These are phyloP conservation scores for Tachina lurida DNA, from an alignment of 2,888 invertebrate species.

Conservation along the genomic window DNA sequence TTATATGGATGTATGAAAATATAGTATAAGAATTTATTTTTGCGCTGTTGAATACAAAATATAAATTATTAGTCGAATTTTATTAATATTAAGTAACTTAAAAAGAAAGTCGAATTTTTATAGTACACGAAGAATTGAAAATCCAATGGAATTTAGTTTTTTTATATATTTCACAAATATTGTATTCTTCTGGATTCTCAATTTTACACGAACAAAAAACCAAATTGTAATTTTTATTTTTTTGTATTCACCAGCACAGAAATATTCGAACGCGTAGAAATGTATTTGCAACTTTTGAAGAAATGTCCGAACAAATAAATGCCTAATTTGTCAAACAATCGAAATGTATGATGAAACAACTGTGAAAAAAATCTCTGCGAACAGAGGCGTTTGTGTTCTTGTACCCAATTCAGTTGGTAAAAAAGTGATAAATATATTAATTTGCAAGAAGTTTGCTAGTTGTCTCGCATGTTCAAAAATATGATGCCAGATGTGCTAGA, in stretches of 20 bases:
- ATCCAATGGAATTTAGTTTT: slow-evolving; percentile 13
- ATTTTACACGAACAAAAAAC: background rate
- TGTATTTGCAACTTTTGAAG: slow-evolving; percentile 57
- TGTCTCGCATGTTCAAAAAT: background rate
- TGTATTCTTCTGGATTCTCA: background rate
- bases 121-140: too few species aligned
- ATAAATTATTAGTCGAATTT: slow-evolving; percentile 47
- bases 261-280: slow-evolving; percentile 51
- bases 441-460: background rate
- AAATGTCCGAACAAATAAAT: slow-evolving; percentile 59
- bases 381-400: slow-evolving; percentile 23
- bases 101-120: too few species aligned
- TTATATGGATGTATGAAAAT: too few species aligned
- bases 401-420: background rate
- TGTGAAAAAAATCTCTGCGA: slow-evolving; percentile 15
- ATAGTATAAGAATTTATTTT: background rate
- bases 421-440: slow-evolving; percentile 24
- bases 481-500: slow-evolving; percentile 21
- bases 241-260: slow-evolving; percentile 10
- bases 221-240: slow-evolving; percentile 50
- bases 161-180: slow-evolving; percentile 43
- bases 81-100: too few species aligned
- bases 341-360: slow-evolving; percentile 53
- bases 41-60: slow-evolving; percentile 1
- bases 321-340: too few species aligned